Base-by-base conservation (phyloP, 2,888 invertebrate species). In the Muschampia plurimacula region DNA sequence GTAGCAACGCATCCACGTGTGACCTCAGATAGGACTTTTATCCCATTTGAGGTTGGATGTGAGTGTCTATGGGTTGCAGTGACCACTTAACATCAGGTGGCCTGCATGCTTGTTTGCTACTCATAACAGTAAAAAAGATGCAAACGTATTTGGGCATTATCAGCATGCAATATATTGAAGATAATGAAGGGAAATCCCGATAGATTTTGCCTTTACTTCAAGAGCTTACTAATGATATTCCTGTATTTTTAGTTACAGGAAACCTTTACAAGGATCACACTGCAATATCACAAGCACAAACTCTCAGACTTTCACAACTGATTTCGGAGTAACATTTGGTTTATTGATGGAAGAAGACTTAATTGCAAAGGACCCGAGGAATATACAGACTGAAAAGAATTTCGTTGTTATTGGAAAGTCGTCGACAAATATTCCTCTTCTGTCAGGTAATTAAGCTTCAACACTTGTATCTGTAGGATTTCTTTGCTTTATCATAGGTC, bases 261-360 rank as follows among this genome's bases (percentile, higher is more conserved):
- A 91, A 74, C 84, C 88, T 2, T 12, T 83, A 1, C 84, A 81
- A 63, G 76, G 76, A 0, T 76, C 83, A 6, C 72, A 63, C 22
- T 78, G 80, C 8, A 90, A 88, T 80, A 86, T 86, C 76, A 88
- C 87, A 0, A 74, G 76, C 0, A 41, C 78, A 0, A 63, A 81
- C 1, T 62, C 82, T 0, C 79, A 77, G 4, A 80, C 81, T 12
- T 93, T 93, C 75, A 80, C 81, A 0, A 85, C 92, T 0, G 92
- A 93, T 75, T 92, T 93, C 15, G 92, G 89, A 1, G 89, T 91
- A 0, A 85, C 84, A 0, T 92, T 93, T 75, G 84, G 83, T 0
- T 69, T 89, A 1, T 75, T 91, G 4, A 87, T 86, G 85, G 88
- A 88, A 12, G 90, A 91, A 55, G 92, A 93, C 62, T 72, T 93